Evolutionary conservation across 2,888 invertebrate species (phyloP), one percentile per base, ranked within the genome.

Genomic region (Caenorhabditis sp.): DNA sequence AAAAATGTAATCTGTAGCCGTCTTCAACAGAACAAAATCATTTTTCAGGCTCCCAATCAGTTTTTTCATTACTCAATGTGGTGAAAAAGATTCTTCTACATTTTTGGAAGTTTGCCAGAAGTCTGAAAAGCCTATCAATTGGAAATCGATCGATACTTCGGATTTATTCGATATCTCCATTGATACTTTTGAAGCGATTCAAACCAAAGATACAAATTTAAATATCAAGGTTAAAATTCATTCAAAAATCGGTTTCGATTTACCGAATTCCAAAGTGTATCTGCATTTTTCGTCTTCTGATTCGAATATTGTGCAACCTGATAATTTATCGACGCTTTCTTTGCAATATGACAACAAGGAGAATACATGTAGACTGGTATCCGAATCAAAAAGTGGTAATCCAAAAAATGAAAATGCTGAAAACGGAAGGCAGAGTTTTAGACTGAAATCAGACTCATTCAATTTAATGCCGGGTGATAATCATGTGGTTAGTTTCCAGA

Each of bases 261-360:
- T 73, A 21, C 56, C 62, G 23, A 68, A 68, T 27, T 62, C 52
- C 8, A 63, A 61, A 59, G 38, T 68, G 38, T 59, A 52, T 14
- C 31, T 73, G 8, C 20, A 56, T 23, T 73, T 73, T 0, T 36
- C 72, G 7, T 25, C 54, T 17, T 59, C 43, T 27, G 38, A 38
- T 1, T 52, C 23, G 8, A 38, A 59, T 14, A 49, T 73, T 17
- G 62, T 65, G 26, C 62, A 68, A 25, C 25, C 49, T 21, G 17
- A 59, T 5, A 57, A 68, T 53, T 53, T 68, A 17, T 73, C 73
- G 12, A 63, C 65, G 1, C 21, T 73, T 1, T 62, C 68, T 0
- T 62, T 68, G 23, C 73, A 66, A 50, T 63, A 65, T 56, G 73
- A 43, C 17, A 43, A 43, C 38, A 72, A 72, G 38, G 72, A 72